Conservation (phyloP, 2,888 invertebrate species). For the Drosophila buzzatii region DNA sequence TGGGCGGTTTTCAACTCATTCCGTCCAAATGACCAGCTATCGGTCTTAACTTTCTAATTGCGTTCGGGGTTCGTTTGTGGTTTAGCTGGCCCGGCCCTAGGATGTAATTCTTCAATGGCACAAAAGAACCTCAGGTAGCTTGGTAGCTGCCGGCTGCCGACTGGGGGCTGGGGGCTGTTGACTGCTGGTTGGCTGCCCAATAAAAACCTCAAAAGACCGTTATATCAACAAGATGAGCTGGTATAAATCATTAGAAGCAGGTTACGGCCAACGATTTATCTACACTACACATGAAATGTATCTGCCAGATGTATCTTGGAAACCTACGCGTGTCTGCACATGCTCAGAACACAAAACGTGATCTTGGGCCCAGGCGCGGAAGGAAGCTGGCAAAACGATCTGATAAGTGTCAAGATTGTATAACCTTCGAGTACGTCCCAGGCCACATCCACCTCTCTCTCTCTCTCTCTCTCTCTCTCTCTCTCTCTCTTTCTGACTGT, state of each 20-base stretch:
- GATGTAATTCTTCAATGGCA: conserved; percentile 39
- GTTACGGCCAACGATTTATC: conserved; percentile 74
- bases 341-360: conserved; percentile 67
- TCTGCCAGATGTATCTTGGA: conserved; percentile 69
- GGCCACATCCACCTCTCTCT: conserved; percentile 29
- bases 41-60: conserved; percentile 71
- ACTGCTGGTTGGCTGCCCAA: conserved; percentile 6
- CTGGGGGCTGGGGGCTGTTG: neutral
- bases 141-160: neutral
- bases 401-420: conserved; percentile 81
- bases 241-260: conserved; percentile 78
- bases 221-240: conserved; percentile 58
- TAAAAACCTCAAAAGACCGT: conserved; percentile 61
- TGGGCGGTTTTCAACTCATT: conserved; percentile 48
- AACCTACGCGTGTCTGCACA: conserved; percentile 80
- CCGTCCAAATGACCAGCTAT: conserved; percentile 52
- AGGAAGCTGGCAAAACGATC: conserved; percentile 77
- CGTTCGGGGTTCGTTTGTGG: conserved; percentile 32
- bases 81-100: conserved; percentile 31
- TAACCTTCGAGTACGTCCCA: conserved; percentile 71
- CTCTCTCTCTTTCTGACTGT: neutral
- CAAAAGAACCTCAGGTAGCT: conserved; percentile 27
- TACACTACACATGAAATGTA: conserved; percentile 74
- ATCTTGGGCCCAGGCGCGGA: conserved; percentile 54
- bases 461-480: neutral